These are phyloP conservation scores for Xylota sylvarum DNA, from an alignment of 2,888 invertebrate genomes.

Conservation along the genomic window DNA sequence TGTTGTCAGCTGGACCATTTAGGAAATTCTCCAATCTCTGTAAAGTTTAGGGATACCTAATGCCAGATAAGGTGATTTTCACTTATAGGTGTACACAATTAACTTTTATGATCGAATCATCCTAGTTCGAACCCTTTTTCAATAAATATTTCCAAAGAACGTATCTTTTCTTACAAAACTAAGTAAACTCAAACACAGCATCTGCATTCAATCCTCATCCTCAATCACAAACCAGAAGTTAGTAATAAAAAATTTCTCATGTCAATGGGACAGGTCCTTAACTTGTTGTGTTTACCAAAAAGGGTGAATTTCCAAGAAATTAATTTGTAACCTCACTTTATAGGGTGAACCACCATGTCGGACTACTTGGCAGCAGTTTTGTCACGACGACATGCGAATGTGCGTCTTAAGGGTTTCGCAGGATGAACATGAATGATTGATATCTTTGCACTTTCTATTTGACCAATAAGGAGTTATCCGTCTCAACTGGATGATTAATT, in stretches of 20 bases:
- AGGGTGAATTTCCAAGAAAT: constrained; percentile 73
- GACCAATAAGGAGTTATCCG: constrained; percentile 56
- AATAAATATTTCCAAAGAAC: too few relatives aligned
- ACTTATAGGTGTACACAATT: too few relatives aligned
- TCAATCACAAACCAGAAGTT: constrained; percentile 5
- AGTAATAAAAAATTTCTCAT: constrained; percentile 32
- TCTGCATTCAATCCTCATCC: constrained; percentile 13
- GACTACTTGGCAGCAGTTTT: constrained; percentile 49
- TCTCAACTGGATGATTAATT: constrained; percentile 63
- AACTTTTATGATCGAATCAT: too few relatives aligned
- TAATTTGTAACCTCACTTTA: constrained; percentile 77
- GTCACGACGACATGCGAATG: constrained; percentile 63
- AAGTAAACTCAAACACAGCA: neutral
- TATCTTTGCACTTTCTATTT: constrained; percentile 73
- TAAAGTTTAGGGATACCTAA: too few relatives aligned
- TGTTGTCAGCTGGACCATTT: too few relatives aligned
- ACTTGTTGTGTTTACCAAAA: constrained; percentile 50
- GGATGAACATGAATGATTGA: constrained; percentile 76
- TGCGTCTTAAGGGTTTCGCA: constrained; percentile 71
- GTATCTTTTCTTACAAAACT: too few relatives aligned
- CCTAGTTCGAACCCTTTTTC: too few relatives aligned
- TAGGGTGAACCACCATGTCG: constrained; percentile 58
- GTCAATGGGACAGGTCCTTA: constrained; percentile 25
- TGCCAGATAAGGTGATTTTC: too few relatives aligned
- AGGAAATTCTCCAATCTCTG: too few relatives aligned